These are phyloP conservation scores for Anguilla pacifica DNA, from an alignment of 2,797 vertebrate genomes.

Conservation along the genomic window DNA sequence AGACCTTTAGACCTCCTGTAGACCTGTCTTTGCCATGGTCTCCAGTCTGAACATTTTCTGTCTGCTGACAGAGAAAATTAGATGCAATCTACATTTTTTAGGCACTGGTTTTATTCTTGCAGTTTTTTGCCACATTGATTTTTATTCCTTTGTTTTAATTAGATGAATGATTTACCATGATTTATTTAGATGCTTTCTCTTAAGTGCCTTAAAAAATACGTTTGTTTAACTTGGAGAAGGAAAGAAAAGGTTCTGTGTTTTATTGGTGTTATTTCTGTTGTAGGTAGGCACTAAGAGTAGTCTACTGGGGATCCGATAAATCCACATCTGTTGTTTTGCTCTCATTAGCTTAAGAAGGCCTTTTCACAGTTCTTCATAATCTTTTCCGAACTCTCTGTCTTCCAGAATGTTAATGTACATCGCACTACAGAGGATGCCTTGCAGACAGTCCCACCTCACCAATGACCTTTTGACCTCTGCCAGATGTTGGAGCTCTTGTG, in stretches of 20 bases:
- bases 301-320: not conserved
- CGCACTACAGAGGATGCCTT: slow-evolving; percentile 80
- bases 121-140: not conserved
- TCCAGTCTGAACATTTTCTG: not conserved
- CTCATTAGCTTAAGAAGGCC: not conserved
- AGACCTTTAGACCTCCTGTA: not conserved
- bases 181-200: not conserved
- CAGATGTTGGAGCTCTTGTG: not conserved
- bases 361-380: not conserved
- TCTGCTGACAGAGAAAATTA: not conserved
- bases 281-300: not conserved
- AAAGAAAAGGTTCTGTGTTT: not conserved
- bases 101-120: not conserved
- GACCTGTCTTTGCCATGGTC: not conserved
- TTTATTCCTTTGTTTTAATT: not conserved
- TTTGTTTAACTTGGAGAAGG: not conserved
- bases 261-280: not conserved
- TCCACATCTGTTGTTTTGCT: not conserved
- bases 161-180: not conserved
- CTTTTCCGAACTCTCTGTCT: slow-evolving; percentile 32
- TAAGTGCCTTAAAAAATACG: not conserved
- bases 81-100: not conserved
- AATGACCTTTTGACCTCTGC: slow-evolving; percentile 61
- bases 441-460: slow-evolving; percentile 83
- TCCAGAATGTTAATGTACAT: slow-evolving; percentile 84